Percentiles rank a stretch among this genome's conserved stretches.
Conservation (phyloP, 2,797 vertebrate genomes). For the Poecilia velifera region DNA sequence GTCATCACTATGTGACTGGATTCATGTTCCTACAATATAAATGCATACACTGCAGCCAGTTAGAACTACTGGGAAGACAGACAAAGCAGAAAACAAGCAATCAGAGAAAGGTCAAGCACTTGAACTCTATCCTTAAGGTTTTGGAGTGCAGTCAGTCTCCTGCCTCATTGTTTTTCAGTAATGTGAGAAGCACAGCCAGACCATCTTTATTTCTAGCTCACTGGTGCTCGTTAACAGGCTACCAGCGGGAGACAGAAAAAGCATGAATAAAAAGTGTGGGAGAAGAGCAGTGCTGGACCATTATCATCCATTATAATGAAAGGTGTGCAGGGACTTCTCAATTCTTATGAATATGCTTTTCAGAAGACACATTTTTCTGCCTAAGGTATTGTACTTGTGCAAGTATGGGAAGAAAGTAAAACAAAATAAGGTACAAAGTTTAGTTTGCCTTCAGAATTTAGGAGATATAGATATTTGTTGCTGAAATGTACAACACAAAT, state of each 20-base stretch:
- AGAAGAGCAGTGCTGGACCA: background rate
- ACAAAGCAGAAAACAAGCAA: conserved; percentile 2
- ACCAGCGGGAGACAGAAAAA: background rate
- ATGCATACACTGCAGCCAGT: background rate
- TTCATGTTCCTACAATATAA: background rate
- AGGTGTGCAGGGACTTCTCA: background rate
- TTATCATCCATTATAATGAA: background rate
- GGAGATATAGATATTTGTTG: too few relatives aligned
- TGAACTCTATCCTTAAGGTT: conserved; percentile 12
- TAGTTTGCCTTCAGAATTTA: background rate
- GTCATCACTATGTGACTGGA: background rate
- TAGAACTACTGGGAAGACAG: background rate
- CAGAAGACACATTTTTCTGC: background rate
- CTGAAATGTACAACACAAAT: too few relatives aligned
- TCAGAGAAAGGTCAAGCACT: conserved; percentile 14
- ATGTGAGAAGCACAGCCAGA: background rate
- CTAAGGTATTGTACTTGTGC: background rate
- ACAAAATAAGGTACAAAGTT: background rate
- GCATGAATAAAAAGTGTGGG: background rate
- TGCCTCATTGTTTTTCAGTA: background rate
- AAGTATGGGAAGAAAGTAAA: background rate
- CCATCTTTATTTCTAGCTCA: conserved; percentile 7
- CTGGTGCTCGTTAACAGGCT: conserved; percentile 9
- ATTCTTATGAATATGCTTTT: background rate
- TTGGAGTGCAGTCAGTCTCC: background rate